phyloP scores from a whole-genome alignment of 2,888 invertebrate genomes.

The Rugalucina vietnamica region DNA sequence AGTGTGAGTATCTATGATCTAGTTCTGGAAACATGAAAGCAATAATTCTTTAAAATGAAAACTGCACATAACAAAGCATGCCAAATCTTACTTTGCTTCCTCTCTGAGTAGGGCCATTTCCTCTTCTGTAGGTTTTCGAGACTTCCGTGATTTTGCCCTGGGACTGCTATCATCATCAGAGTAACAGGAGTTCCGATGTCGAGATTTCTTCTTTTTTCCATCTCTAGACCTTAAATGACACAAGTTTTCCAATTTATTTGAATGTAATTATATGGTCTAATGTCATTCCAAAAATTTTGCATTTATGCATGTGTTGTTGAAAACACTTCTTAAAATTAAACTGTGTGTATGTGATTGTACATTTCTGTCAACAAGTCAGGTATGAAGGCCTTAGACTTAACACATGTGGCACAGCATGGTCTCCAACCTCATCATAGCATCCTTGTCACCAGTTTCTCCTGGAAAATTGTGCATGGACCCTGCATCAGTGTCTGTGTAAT shows the following conservation, averaged over 20 bases:
- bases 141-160: slow-evolving; percentile 3
- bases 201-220: not conserved
- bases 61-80: too few relatives aligned
- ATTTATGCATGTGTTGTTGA: too few relatives aligned
- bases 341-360: not conserved
- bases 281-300: not conserved
- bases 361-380: not conserved
- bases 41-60: too few relatives aligned
- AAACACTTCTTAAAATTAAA: not conserved
- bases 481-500: too few relatives aligned
- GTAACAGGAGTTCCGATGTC: slow-evolving; percentile 29
- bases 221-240: not conserved
- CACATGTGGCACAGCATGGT: too few relatives aligned
- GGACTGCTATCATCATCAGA: slow-evolving; percentile 34
- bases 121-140: slow-evolving; percentile 39
- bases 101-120: slow-evolving; percentile 57
- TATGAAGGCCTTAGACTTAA: not conserved
- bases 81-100: slow-evolving; percentile 64
- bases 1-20: too few relatives aligned
- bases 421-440: too few relatives aligned
- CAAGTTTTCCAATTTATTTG: not conserved
- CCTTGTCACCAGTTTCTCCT: too few relatives aligned
- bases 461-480: too few relatives aligned
- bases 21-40: too few relatives aligned
- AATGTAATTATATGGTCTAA: not conserved